Conservation (phyloP, 2,888 invertebrate species). For the Eupithecia subumbrata region DNA sequence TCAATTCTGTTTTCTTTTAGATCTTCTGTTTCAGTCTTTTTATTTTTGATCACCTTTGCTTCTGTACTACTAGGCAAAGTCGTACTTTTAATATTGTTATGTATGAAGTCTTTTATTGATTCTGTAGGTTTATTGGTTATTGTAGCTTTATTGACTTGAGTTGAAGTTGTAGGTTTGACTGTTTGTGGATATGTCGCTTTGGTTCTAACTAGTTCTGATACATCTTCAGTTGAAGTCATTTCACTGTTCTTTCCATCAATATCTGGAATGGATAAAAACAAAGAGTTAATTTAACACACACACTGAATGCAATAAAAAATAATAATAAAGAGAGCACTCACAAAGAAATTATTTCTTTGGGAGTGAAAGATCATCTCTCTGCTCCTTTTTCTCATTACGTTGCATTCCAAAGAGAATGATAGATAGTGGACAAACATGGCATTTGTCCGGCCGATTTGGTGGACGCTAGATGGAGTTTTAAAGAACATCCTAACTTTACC, state of each 20-base stretch:
- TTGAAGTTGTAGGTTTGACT: background rate
- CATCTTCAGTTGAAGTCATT: constrained; percentile 37
- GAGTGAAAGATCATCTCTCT: too few relatives aligned
- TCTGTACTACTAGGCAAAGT: background rate
- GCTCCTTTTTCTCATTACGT: too few relatives aligned
- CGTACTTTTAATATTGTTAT: constrained; percentile 24
- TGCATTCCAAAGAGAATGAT: too few relatives aligned
- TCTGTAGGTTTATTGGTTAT: background rate
- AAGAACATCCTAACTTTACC: too few relatives aligned
- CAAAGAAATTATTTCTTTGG: too few relatives aligned
- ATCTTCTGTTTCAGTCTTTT: constrained; percentile 4
- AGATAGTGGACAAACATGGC: too few relatives aligned
- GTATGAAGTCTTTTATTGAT: constrained; percentile 11
- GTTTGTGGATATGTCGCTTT: background rate
- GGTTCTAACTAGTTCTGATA: background rate
- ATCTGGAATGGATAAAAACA: constrained; percentile 46
- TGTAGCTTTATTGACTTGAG: background rate
- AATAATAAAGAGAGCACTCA: too few relatives aligned
- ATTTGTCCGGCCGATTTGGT: too few relatives aligned
- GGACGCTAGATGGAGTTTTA: too few relatives aligned
- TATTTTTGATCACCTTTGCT: constrained; percentile 6
- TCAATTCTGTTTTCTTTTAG: constrained; percentile 10
- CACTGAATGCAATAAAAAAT: too few relatives aligned
- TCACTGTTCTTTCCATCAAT: constrained; percentile 67
- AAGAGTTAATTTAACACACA: too few relatives aligned